Evolutionary conservation across 2,888 invertebrate genomes (phyloP).

Genomic region (Tetragonisca angustula): DNA sequence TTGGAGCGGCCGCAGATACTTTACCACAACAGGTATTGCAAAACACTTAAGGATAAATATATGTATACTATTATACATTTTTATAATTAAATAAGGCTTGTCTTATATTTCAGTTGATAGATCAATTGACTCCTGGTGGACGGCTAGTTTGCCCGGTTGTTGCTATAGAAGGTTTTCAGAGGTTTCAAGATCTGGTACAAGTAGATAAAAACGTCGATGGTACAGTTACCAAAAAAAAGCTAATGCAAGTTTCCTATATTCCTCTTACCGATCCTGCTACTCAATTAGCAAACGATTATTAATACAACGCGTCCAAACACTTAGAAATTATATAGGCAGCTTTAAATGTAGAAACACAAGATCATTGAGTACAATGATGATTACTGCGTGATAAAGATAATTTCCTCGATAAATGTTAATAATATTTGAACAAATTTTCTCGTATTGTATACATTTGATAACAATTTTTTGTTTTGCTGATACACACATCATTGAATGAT

Average conservation of each 20-base stretch:
- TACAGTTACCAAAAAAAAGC: conserved; percentile 88
- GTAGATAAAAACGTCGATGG: conserved; percentile 96
- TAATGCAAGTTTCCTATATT: conserved; percentile 99
- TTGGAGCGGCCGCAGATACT: conserved; percentile 94
- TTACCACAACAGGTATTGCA: conserved; percentile 89
- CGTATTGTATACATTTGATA: conserved; percentile 8
- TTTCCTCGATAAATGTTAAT: neutral
- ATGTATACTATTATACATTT: neutral
- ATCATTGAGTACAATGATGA: neutral
- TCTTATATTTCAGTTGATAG: conserved; percentile 87
- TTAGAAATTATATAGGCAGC: conserved; percentile 21
- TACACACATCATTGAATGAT: neutral
- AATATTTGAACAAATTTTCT: conserved; percentile 17
- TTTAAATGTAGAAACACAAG: neutral
- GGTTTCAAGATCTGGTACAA: conserved; percentile 85
- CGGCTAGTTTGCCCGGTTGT: conserved; percentile 96
- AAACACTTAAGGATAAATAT: conserved; percentile 53
- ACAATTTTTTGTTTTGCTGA: conserved; percentile 43
- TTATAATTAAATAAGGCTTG: neutral
- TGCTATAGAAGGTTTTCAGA: conserved; percentile 92
- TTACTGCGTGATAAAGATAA: neutral
- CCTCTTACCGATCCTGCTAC: conserved; percentile 94
- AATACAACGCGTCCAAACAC: neutral
- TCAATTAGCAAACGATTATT: conserved; percentile 84
- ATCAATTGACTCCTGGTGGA: conserved; percentile 96